Conservation (phyloP, 2,888 invertebrate species). For the Itoplectis maculator region DNA sequence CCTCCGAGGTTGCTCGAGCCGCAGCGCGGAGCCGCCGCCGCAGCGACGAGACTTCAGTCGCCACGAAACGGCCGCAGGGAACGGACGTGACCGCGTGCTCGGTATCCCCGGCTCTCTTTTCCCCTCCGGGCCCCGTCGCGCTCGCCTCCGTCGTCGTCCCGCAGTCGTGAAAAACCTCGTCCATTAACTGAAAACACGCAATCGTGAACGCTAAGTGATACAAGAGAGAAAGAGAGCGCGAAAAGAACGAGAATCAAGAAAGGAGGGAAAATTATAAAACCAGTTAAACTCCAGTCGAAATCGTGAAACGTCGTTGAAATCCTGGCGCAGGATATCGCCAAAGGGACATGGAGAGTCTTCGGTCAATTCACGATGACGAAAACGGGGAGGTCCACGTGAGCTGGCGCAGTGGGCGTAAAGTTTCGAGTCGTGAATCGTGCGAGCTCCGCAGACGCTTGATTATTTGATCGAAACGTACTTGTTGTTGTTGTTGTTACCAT, state of each 20-base stretch:
- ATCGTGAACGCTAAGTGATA: not conserved
- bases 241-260: not conserved
- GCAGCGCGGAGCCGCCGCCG: constrained; percentile 25
- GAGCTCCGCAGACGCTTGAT: constrained; percentile 43
- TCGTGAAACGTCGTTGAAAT: constrained; percentile 2
- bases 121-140: constrained; percentile 49
- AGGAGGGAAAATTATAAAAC: not conserved
- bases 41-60: constrained; percentile 73
- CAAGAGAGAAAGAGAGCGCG: too few species aligned
- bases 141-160: not conserved
- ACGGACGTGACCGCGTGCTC: constrained; percentile 59
- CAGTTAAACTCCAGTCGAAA: not conserved
- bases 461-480: constrained; percentile 23
- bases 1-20: constrained; percentile 20
- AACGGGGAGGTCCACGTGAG: constrained; percentile 32
- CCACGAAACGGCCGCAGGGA: constrained; percentile 75
- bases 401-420: constrained; percentile 45
- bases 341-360: constrained; percentile 27
- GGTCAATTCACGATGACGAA: constrained; percentile 18
- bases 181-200: not conserved
- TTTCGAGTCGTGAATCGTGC: constrained; percentile 55
- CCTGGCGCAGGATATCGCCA: not conserved
- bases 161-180: not conserved
- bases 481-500: not conserved
- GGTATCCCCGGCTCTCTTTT: constrained; percentile 44